phyloP scores from a whole-genome alignment of 2,888 invertebrate genomes.

The Eucera pruinosa region DNA sequence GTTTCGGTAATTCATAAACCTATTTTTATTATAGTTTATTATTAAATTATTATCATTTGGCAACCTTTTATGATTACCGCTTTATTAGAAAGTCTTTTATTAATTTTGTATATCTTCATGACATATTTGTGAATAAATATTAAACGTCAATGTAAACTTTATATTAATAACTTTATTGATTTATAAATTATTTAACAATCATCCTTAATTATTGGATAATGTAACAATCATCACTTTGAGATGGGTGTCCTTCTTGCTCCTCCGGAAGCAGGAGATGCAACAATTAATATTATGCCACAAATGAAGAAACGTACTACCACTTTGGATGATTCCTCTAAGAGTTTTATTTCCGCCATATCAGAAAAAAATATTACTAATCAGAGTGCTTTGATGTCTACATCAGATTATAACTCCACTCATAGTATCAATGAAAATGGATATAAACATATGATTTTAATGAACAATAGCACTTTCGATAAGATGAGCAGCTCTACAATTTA shows the following conservation, averaged over 20 bases:
- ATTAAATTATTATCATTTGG: background rate
- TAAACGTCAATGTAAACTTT: background rate
- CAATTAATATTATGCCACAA: slow-evolving; percentile 40
- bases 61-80: background rate
- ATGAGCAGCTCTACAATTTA: slow-evolving; percentile 32
- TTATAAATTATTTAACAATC: slow-evolving; percentile 22
- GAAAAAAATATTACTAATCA: slow-evolving; percentile 17
- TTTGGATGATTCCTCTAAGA: slow-evolving; percentile 32
- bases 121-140: background rate
- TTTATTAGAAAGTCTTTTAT: background rate
- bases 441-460: slow-evolving; percentile 16
- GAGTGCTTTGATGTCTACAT: slow-evolving; percentile 17
- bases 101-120: background rate
- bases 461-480: slow-evolving; percentile 16
- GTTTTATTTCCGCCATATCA: slow-evolving; percentile 25
- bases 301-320: slow-evolving; percentile 34
- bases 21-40: slow-evolving; percentile 4
- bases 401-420: slow-evolving; percentile 17
- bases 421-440: slow-evolving; percentile 5
- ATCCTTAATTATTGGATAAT: slow-evolving; percentile 38
- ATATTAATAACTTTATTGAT: background rate
- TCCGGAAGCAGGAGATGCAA: slow-evolving; percentile 62
- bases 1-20: slow-evolving; percentile 62
- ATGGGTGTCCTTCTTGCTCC: slow-evolving; percentile 60
- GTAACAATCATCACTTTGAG: slow-evolving; percentile 52